Percentiles rank a stretch among this genome's conserved stretches.
Conservation (phyloP, 2,797 vertebrate genomes). For the Mastacembelus armatus region DNA sequence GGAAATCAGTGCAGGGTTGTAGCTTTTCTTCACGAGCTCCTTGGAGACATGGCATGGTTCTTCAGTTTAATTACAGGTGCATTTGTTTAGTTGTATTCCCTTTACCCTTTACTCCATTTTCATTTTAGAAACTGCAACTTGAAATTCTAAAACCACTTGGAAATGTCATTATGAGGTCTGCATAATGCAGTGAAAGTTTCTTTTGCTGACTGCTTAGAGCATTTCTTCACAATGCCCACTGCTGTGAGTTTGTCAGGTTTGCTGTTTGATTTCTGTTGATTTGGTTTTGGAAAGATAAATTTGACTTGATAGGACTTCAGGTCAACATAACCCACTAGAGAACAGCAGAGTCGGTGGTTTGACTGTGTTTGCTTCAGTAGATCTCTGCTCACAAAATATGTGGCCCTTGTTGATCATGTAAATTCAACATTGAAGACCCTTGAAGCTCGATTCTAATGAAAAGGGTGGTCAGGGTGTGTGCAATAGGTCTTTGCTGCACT, state of each 20-base stretch:
- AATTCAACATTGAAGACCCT: slow-evolving; percentile 9
- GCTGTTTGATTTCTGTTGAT: slow-evolving; percentile 27
- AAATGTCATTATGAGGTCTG: slow-evolving; percentile 2
- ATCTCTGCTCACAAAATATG: slow-evolving; percentile 16
- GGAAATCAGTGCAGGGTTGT: slow-evolving; percentile 23
- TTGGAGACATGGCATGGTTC: slow-evolving; percentile 16
- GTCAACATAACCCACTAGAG: slow-evolving; percentile 9
- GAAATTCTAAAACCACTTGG: slow-evolving; percentile 16
- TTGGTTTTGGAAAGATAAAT: slow-evolving; percentile 28
- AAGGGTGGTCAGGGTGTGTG: slow-evolving; percentile 13
- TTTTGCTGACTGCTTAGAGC: slow-evolving; percentile 7
- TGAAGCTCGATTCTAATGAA: background rate
- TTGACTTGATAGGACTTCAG: slow-evolving; percentile 31
- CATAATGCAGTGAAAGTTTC: background rate
- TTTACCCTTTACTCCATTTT: background rate
- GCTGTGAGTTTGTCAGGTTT: background rate
- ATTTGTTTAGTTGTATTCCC: background rate
- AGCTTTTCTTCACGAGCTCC: slow-evolving; percentile 19
- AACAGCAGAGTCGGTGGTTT: slow-evolving; percentile 7
- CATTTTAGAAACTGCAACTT: slow-evolving; percentile 9
- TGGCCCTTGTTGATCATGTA: slow-evolving; percentile 1
- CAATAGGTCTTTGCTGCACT: background rate
- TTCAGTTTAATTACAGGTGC: slow-evolving; percentile 17
- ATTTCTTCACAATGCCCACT: background rate
- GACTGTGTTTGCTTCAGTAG: slow-evolving; percentile 35